Percentiles rank a stretch among this genome's conserved stretches.
Conservation (phyloP, 2,888 invertebrate genomes). For the Drosophila monieri region DNA sequence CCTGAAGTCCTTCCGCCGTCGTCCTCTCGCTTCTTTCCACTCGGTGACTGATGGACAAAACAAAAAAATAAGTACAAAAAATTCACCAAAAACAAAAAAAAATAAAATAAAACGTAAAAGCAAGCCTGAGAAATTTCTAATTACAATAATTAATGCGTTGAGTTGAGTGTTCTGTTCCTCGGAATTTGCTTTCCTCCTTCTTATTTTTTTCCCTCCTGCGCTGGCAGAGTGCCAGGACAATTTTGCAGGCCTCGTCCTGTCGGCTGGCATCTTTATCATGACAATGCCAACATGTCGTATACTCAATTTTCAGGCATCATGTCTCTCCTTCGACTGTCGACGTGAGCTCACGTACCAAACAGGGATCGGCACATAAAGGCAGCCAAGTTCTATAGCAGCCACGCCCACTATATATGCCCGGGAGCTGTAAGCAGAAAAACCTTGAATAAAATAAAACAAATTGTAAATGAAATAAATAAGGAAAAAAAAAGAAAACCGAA, state of each 20-base stretch:
- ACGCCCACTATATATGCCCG: constrained; percentile 13
- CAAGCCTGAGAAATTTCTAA: constrained; percentile 59
- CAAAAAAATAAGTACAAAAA: not conserved
- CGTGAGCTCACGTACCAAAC: constrained; percentile 69
- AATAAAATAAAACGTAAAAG: not conserved
- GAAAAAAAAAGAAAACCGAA: not conserved
- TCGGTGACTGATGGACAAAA: constrained; percentile 37
- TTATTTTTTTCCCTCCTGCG: not conserved
- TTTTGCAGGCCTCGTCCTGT: constrained; percentile 32
- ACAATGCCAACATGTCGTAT: constrained; percentile 69
- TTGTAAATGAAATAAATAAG: constrained; percentile 35
- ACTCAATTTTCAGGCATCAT: constrained; percentile 64
- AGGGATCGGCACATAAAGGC: not conserved
- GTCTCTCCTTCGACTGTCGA: constrained; percentile 52
- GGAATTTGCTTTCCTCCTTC: constrained; percentile 19
- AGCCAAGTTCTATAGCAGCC: constrained; percentile 1
- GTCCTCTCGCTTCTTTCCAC: constrained; percentile 1
- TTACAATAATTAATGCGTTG: constrained; percentile 73
- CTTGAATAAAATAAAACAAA: constrained; percentile 37
- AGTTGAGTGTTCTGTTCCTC: constrained; percentile 35
- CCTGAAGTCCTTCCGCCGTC: not conserved
- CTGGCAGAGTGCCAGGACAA: constrained; percentile 41
- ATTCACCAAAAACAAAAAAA: constrained; percentile 16
- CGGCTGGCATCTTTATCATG: constrained; percentile 41
- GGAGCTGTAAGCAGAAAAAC: not conserved